These are phyloP conservation scores for Phorcus lineatus DNA, from an alignment of 2,888 invertebrate genomes.

Conservation along the genomic window DNA sequence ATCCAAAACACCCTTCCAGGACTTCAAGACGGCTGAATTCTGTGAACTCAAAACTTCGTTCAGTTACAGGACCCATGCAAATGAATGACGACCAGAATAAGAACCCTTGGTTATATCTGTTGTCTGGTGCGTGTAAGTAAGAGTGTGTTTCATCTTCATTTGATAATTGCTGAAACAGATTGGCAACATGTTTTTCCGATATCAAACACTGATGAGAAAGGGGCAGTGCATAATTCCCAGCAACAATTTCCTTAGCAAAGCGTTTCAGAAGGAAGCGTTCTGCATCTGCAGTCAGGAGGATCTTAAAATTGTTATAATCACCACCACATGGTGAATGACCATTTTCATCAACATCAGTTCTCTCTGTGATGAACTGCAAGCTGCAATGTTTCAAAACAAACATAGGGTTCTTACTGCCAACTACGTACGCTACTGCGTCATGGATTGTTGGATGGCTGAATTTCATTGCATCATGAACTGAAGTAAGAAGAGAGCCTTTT, in stretches of 20 bases:
- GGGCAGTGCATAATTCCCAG: not conserved
- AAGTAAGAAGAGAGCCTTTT: not conserved
- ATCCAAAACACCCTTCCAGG: constrained; percentile 8
- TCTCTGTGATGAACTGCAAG: not conserved
- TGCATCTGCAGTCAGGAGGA: not conserved
- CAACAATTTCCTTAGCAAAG: not conserved
- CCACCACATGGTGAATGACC: not conserved
- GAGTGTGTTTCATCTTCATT: not conserved
- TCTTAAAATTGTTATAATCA: not conserved
- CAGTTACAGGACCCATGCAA: not conserved
- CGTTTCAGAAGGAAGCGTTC: not conserved
- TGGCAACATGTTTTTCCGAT: not conserved
- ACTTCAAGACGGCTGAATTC: not conserved
- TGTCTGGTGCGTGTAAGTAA: not conserved
- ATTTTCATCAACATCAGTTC: not conserved
- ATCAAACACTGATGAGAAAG: constrained; percentile 2
- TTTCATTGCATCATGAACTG: not conserved
- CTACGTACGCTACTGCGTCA: not conserved
- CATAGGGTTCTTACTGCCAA: not conserved
- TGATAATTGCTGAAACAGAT: not conserved
- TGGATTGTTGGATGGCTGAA: constrained; percentile 9
- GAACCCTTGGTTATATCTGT: not conserved
- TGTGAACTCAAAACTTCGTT: not conserved
- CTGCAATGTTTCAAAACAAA: not conserved
- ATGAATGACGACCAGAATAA: not conserved